Conservation (phyloP, 1,140 invertebrate species). For the Drosophila suzukii region DNA sequence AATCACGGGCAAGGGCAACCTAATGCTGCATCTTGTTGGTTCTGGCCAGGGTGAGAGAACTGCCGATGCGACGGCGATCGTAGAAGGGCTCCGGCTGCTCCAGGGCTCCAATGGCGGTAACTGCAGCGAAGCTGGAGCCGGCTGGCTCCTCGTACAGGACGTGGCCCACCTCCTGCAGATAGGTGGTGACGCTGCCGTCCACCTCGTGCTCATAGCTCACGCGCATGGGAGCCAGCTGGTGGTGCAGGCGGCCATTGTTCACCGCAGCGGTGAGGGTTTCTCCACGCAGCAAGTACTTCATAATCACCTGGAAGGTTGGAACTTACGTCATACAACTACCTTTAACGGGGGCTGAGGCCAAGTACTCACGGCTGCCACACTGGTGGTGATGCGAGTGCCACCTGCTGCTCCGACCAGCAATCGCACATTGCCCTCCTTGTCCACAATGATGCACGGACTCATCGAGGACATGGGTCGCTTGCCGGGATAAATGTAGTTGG, state of each 20-base stretch:
- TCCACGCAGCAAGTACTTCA: constrained; percentile 90
- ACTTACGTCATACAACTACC: not conserved
- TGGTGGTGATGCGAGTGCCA: constrained; percentile 95
- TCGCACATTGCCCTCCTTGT: constrained; percentile 90
- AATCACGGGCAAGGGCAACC: not conserved
- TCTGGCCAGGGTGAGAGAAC: constrained; percentile 83
- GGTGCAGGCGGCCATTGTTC: constrained; percentile 93
- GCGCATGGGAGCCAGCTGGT: constrained; percentile 95
- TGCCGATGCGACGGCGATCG: constrained; percentile 85
- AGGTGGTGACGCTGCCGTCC: constrained; percentile 59
- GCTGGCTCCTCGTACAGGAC: constrained; percentile 74
- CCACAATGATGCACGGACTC: constrained; percentile 94
- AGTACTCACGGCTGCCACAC: constrained; percentile 86
- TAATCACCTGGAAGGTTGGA: constrained; percentile 85
- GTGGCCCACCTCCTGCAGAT: constrained; percentile 83
- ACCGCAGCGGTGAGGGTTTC: constrained; percentile 91
- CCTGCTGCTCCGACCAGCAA: constrained; percentile 96
- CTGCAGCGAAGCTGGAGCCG: constrained; percentile 85
- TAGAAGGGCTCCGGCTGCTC: constrained; percentile 78
- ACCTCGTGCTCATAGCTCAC: constrained; percentile 85
- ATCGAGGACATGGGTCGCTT: constrained; percentile 98
- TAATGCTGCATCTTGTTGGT: constrained; percentile 78
- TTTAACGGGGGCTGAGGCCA: no score
- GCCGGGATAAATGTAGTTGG: constrained; percentile 93
- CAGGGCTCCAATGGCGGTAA: constrained; percentile 84